phyloP scores from a whole-genome alignment of 2,888 invertebrate genomes.

The Drosophila affinis region DNA sequence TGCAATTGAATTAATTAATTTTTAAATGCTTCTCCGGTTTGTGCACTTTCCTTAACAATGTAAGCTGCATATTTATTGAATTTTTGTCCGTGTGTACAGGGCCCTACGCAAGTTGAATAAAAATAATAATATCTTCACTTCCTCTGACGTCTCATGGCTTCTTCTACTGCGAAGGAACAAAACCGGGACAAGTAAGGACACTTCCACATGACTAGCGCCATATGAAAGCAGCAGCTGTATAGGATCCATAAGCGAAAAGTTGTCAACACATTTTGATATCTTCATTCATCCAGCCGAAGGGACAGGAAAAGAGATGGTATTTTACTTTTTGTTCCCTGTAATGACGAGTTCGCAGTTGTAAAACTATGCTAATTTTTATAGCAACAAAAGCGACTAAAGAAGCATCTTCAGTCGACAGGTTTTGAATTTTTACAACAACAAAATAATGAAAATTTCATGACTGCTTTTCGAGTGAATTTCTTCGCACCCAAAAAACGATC shows the following conservation, averaged over 20 bases:
- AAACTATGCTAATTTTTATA: constrained; percentile 62
- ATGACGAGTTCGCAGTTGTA: constrained; percentile 60
- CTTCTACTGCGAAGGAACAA: constrained; percentile 28
- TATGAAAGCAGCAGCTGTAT: constrained; percentile 48
- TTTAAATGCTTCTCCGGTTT: constrained; percentile 56
- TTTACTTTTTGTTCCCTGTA: constrained; percentile 32
- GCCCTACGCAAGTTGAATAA: constrained; percentile 36
- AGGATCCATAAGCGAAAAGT: constrained; percentile 41
- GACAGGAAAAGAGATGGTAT: constrained; percentile 13
- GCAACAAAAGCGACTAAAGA: constrained; percentile 26
- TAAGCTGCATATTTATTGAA: constrained; percentile 69
- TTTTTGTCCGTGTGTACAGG: too few relatives aligned
- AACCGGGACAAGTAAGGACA: constrained; percentile 16
- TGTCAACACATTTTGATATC: constrained; percentile 57
- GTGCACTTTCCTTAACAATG: constrained; percentile 44
- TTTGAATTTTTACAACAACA: constrained; percentile 64
- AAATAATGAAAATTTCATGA: constrained; percentile 61
- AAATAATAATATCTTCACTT: constrained; percentile 55
- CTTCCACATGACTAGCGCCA: constrained; percentile 58
- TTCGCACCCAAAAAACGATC: constrained; percentile 29
- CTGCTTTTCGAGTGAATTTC: constrained; percentile 70
- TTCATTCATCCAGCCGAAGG: constrained; percentile 26
- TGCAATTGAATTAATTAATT: constrained; percentile 73
- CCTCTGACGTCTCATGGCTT: constrained; percentile 40
- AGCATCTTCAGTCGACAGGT: neutral